Base-by-base conservation (phyloP, 2,888 invertebrate genomes). In the Deilephila elpenor region DNA sequence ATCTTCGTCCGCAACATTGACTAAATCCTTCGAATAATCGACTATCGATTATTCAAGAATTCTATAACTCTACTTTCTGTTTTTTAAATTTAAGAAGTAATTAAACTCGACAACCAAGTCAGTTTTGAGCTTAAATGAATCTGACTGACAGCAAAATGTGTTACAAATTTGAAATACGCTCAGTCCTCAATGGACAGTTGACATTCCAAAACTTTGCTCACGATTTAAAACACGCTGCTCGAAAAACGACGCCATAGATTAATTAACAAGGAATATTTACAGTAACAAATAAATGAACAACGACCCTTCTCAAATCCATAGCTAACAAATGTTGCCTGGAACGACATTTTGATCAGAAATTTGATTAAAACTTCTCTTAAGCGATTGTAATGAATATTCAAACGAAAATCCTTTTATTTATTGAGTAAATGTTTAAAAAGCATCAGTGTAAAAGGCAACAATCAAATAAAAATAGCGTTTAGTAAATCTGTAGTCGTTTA, bases 281-380 rank as follows among this genome's bases (percentile, higher is more conserved):
- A 77, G 78, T 81, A 82, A 85, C 84, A 83, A 85, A 85, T 86
- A 84, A 82, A 80, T 79, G 79, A 85, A 84, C 80, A 79, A 71
- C 76, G 84, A 86, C 87, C 86, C 87, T 86, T 80, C 83, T 87
- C 85, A 87, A 83, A 80, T 77, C 82, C 79, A 86, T 84, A 81
- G 83, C 82, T 82, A 85, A 84, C 84, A 81, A 85, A 85, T 81
- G 77, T 78, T 76, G 74, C 80, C 74, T 81, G 76, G 83, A 78
- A 83, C 78, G 79, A 81, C 82, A 82, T 80, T 83, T 82, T 82
- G 79, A 82, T 83, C 79, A 82, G 77, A 75, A 80, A 83, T 82
- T 82, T 79, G 77, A 81, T 82, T 83, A 77, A 81, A 81, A 83
- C 82, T 74, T 82, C 79, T 78, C 77, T 80, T 75, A 64, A 71